These are phyloP conservation scores for Etheostoma cragini DNA, from an alignment of 2,113 vertebrate genomes.

Conservation along the genomic window DNA sequence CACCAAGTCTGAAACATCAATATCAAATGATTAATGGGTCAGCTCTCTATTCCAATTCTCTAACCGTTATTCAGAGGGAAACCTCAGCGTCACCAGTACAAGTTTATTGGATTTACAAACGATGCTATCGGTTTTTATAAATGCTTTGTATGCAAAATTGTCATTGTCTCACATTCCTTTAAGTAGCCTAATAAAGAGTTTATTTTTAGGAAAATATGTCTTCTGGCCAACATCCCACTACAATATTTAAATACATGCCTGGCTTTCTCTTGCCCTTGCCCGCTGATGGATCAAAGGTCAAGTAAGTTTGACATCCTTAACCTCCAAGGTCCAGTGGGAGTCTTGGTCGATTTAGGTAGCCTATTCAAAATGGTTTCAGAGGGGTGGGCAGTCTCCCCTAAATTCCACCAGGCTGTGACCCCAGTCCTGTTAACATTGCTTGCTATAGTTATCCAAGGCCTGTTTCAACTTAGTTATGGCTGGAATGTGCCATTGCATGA, in stretches of 20 bases:
- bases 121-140: neutral
- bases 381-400: slow-evolving; percentile 34
- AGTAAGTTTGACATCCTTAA: slow-evolving; percentile 25
- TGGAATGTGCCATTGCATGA: slow-evolving; percentile 77
- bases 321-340: neutral
- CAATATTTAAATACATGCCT: neutral
- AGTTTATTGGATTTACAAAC: neutral
- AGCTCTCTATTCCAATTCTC: slow-evolving; percentile 15
- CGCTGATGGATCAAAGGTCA: slow-evolving; percentile 14
- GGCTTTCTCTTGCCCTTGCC: neutral
- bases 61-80: slow-evolving; percentile 23
- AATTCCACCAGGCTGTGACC: slow-evolving; percentile 48
- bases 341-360: slow-evolving; percentile 1
- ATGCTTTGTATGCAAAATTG: neutral
- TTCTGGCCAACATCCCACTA: neutral
- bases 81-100: neutral
- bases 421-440: slow-evolving; percentile 26
- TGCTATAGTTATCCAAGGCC: slow-evolving; percentile 70
- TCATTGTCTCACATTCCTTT: neutral
- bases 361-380: slow-evolving; percentile 16
- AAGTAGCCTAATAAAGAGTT: neutral
- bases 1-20: slow-evolving; percentile 50
- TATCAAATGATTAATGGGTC: slow-evolving; percentile 58
- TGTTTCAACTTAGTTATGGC: slow-evolving; percentile 74
- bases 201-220: neutral